Base-by-base conservation (phyloP, 1,140 invertebrate genomes). In the Listronotus oregonensis region DNA sequence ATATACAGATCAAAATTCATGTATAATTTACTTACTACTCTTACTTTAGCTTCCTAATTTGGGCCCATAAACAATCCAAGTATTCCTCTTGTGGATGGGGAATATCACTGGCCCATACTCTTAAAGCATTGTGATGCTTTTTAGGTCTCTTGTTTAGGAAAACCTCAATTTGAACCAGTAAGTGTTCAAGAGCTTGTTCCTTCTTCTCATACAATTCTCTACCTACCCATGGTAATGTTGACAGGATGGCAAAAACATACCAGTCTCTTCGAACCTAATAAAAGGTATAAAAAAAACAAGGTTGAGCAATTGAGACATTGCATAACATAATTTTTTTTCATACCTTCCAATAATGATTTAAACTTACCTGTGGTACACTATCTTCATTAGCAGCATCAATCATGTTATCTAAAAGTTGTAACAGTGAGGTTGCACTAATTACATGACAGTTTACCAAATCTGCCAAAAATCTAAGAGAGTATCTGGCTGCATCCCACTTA, bases 1-100 rank as follows among this genome's bases (percentile, higher is more conserved):
- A 37, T 37, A 37, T 12, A 37, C 34, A 37, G 34, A 1, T 37
- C 8, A 37, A 3, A 37, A 37, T 37, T 37, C 2, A 8, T 27
- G 1, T 10, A 1, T 37, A 37, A 46, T 9, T 8, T 46, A 17
- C n/a, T 46, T 4, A 78, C 96, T 96, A 74, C 97, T 94, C 21
- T 72, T 92, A 89, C 43, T 90, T 86, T 12, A 99, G 80, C 76
- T 98, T 97, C 64, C 91, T 86, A 34, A 97, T 90, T 81, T 99
- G 97, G 6, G 93, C 91, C 96, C 96, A 99, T 0, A 99, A 83
- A 75, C 96, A 98, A 76, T 99, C 97, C 57, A 99, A 82, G 79
- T 99, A 99, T 82, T 99, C 97, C 82, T 99, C 97, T 79, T 99
- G 97, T 0, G 95, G 90, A 83, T 98, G 96, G 37, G 95, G 95